Conservation (phyloP, 2,888 invertebrate species). For the Eucera pruinosa region DNA sequence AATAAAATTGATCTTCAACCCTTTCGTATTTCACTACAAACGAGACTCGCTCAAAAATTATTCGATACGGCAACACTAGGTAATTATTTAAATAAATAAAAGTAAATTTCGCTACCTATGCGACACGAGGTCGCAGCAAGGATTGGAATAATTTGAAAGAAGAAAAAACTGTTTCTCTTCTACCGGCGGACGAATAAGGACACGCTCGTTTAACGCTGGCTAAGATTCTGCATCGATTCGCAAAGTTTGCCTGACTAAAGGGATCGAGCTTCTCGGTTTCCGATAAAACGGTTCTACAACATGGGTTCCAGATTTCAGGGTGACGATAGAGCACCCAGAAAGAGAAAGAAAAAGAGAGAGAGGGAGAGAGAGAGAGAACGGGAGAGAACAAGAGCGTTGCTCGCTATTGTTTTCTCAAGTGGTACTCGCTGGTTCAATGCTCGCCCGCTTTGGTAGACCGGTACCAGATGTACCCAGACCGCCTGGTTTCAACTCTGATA, state of each 20-base stretch:
- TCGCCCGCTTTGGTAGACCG: conserved; percentile 72
- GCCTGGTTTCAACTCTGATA: conserved; percentile 64
- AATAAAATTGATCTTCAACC: too few species aligned
- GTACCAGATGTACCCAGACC: conserved; percentile 81
- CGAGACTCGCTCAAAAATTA: too few species aligned
- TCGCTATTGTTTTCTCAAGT: conserved; percentile 84
- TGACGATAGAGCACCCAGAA: conserved; percentile 75
- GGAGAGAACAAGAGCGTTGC: conserved; percentile 78
- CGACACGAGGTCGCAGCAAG: too few species aligned
- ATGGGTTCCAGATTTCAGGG: conserved; percentile 80
- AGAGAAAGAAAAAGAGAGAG: conserved; percentile 53
- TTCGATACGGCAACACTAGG: too few species aligned
- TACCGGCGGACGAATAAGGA: too few species aligned
- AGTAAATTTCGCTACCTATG: too few species aligned
- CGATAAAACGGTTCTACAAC: conserved; percentile 40
- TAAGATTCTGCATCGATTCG: conserved; percentile 8
- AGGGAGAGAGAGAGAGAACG: conserved; percentile 57
- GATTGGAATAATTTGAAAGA: too few species aligned
- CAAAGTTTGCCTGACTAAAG: conserved; percentile 23
- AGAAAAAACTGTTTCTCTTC: too few species aligned
- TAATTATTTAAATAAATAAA: too few species aligned
- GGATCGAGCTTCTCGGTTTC: conserved; percentile 37
- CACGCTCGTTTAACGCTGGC: too few species aligned
- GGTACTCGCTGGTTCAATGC: conserved; percentile 84
- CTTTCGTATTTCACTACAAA: too few species aligned